A percentile compares a stretch with the other conserved stretches of the same genome.
Evolutionary conservation across 2,797 vertebrate genomes (phyloP).

Genomic region (Sebastes elongatus): DNA sequence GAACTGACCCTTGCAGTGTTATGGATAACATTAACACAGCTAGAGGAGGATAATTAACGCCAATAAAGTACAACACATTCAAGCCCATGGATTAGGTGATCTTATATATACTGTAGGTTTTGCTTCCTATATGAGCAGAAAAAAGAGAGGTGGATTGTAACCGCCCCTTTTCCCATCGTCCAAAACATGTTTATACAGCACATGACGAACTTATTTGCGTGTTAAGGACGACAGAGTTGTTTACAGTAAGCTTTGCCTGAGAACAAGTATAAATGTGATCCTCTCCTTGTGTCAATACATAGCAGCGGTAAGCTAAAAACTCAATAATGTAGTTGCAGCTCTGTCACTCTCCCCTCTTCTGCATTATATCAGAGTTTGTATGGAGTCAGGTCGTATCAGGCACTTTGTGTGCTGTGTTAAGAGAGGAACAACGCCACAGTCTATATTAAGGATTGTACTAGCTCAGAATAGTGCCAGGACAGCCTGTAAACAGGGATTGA

Average conservation of each 20-base stretch:
- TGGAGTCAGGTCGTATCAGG: constrained; percentile 56
- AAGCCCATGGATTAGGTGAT: not conserved
- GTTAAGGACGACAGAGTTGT: constrained; percentile 29
- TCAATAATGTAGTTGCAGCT: not conserved
- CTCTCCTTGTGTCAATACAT: constrained; percentile 48
- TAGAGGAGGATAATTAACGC: not conserved
- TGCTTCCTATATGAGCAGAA: not conserved
- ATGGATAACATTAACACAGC: not conserved
- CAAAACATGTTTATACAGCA: constrained; percentile 38
- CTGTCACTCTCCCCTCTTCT: not conserved
- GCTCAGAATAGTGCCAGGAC: constrained; percentile 52
- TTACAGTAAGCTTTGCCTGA: constrained; percentile 61
- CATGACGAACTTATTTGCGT: constrained; percentile 25
- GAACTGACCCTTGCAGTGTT: not conserved
- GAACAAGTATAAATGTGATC: constrained; percentile 34
- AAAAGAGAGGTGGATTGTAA: not conserved
- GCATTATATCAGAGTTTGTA: constrained; percentile 18
- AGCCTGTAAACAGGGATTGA: constrained; percentile 48
- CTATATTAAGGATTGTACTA: constrained; percentile 32
- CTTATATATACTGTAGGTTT: not conserved
- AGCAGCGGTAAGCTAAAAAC: constrained; percentile 5
- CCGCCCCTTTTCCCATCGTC: not conserved
- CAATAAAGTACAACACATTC: not conserved
- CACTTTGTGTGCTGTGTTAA: constrained; percentile 36
- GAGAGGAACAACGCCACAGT: constrained; percentile 35